Conservation (phyloP, 1,140 invertebrate species). For the Bathynomus jamesi region DNA sequence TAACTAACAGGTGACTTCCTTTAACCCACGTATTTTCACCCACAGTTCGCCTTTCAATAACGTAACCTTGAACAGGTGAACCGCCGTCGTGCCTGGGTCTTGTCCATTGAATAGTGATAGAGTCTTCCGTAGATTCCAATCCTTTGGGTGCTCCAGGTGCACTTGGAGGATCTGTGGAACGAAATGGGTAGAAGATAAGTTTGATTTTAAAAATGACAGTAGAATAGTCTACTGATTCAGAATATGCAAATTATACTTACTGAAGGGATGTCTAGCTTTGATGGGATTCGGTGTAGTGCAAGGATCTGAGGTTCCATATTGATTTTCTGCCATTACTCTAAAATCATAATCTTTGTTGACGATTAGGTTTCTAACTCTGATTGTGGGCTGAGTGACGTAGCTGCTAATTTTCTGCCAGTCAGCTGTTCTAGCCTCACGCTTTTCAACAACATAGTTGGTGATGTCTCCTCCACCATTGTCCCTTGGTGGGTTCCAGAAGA, state of each 20-base stretch:
- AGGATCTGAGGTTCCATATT: constrained; percentile 90
- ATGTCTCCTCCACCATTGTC: constrained; percentile 91
- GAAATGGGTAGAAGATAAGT: no score
- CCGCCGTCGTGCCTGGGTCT: constrained; percentile 90
- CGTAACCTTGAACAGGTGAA: constrained; percentile 79
- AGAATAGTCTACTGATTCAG: neutral
- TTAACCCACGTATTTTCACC: constrained; percentile 80
- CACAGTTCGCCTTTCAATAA: constrained; percentile 83
- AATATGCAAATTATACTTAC: constrained; percentile 41
- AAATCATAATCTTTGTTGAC: constrained; percentile 93
- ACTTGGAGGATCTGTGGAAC: constrained; percentile 64
- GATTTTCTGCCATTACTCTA: constrained; percentile 94
- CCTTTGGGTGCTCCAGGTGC: constrained; percentile 78
- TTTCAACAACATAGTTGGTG: constrained; percentile 95
- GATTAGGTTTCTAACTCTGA: constrained; percentile 80
- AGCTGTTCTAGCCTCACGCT: constrained; percentile 67
- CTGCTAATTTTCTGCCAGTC: constrained; percentile 78
- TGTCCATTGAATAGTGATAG: constrained; percentile 86
- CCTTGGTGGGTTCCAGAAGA: constrained; percentile 92
- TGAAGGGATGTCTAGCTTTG: constrained; percentile 90
- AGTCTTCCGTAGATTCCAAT: constrained; percentile 81
- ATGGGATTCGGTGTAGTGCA: constrained; percentile 78
- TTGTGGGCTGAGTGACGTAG: constrained; percentile 78
- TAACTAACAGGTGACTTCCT: constrained; percentile 69
- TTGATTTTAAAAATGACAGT: no score